phyloP scores from a whole-genome alignment of 1,140 invertebrate genomes.

The Stegodyphus dumicola region DNA sequence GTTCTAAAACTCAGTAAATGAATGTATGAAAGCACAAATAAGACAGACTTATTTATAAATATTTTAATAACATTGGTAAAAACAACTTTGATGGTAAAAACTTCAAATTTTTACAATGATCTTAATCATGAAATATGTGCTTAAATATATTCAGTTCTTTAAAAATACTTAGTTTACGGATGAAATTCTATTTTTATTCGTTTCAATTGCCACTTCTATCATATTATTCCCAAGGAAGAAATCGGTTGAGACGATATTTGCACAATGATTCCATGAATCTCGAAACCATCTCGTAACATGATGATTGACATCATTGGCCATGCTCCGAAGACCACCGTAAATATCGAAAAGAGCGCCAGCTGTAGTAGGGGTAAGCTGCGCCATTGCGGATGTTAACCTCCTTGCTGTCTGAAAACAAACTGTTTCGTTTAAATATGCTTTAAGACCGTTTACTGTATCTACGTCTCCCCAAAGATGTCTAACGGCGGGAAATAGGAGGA shows the following conservation, averaged over 20 bases:
- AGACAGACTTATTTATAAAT: too few species aligned
- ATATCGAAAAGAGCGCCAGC: constrained; percentile 72
- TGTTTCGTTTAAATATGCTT: constrained; percentile 67
- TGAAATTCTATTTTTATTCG: constrained; percentile 67
- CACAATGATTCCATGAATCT: constrained; percentile 74
- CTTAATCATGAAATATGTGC: too few species aligned
- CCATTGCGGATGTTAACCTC: constrained; percentile 65
- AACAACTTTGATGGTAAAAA: too few species aligned
- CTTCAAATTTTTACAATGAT: too few species aligned
- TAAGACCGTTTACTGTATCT: constrained; percentile 69
- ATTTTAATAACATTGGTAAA: too few species aligned
- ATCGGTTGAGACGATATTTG: constrained; percentile 81
- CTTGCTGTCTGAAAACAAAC: constrained; percentile 28
- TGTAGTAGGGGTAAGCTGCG: constrained; percentile 82
- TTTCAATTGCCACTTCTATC: constrained; percentile 76
- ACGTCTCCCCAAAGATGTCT: constrained; percentile 75
- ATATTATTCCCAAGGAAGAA: constrained; percentile 81
- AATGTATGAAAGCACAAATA: too few species aligned
- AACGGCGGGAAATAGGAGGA: constrained; percentile 69
- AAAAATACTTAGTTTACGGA: too few species aligned
- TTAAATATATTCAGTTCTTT: too few species aligned
- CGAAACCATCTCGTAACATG: constrained; percentile 77
- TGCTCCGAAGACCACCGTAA: constrained; percentile 73
- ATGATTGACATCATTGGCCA: constrained; percentile 78
- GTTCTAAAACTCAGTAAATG: too few species aligned